phyloP scores from a whole-genome alignment of 2,797 vertebrate genomes.

The Spinibarbus caldwelli region DNA sequence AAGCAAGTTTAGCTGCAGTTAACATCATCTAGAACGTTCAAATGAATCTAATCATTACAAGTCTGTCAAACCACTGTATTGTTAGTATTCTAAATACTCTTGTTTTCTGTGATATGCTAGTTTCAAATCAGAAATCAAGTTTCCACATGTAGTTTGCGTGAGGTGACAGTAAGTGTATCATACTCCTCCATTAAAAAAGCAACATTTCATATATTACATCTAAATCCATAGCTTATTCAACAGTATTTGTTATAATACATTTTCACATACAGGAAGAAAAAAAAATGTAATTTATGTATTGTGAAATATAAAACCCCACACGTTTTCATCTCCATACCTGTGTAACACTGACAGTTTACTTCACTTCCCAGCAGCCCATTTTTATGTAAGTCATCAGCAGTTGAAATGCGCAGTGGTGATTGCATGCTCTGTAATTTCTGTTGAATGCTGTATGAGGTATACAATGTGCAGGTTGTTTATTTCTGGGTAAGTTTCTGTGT shows the following conservation, averaged over 20 bases:
- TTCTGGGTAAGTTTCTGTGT: neutral
- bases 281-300: neutral
- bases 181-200: neutral
- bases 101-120: neutral
- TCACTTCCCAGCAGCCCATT: too few species aligned
- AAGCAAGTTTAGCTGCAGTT: constrained; percentile 23
- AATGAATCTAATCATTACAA: constrained; percentile 35
- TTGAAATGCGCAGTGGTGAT: neutral
- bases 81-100: neutral
- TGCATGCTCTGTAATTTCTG: constrained; percentile 4
- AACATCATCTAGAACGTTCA: constrained; percentile 38
- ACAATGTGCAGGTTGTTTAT: constrained; percentile 4
- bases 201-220: constrained; percentile 24
- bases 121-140: constrained; percentile 22
- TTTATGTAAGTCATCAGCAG: too few species aligned
- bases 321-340: neutral
- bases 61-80: constrained; percentile 9
- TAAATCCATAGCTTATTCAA: too few species aligned
- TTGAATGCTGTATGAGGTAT: neutral
- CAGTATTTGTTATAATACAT: constrained; percentile 30
- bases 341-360: neutral
- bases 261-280: neutral
- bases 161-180: neutral
- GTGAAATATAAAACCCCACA: constrained; percentile 2
- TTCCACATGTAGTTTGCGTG: neutral